These are phyloP conservation scores for Strix aluco DNA, from an alignment of 2,113 vertebrate genomes.

Conservation along the genomic window DNA sequence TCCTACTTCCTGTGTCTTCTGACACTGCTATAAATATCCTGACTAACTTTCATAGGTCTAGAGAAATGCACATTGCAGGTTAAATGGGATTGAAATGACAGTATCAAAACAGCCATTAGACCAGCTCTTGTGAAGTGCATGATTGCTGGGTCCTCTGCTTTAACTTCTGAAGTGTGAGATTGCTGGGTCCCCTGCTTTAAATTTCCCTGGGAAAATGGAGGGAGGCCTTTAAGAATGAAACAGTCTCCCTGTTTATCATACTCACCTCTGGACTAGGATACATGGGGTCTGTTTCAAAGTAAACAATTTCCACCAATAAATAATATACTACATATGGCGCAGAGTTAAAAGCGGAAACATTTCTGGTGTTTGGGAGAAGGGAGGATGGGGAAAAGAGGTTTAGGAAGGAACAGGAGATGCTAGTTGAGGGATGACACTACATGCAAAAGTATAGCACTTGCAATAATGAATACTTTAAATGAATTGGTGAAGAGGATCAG, in stretches of 20 bases:
- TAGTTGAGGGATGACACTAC: background rate
- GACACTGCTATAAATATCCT: conserved; percentile 68
- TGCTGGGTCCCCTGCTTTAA: background rate
- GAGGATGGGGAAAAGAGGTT: background rate
- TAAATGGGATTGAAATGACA: background rate
- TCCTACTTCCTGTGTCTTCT: conserved; percentile 73
- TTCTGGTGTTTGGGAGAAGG: background rate
- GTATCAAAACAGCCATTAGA: background rate
- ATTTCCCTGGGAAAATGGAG: background rate
- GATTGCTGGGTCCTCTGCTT: background rate
- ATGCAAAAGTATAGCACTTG: background rate
- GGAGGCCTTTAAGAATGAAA: background rate
- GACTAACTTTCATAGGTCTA: background rate
- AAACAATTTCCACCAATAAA: background rate
- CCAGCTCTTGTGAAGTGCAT: background rate
- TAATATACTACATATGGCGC: background rate
- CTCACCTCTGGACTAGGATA: background rate
- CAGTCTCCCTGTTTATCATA: background rate
- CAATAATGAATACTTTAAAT: background rate
- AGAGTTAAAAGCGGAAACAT: background rate
- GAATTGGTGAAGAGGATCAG: background rate
- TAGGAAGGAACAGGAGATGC: background rate
- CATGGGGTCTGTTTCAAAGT: background rate
- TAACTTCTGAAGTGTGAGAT: background rate
- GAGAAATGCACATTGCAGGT: conserved; percentile 1